Percentiles rank a stretch among this genome's conserved stretches.
Conservation (phyloP, 2,113 vertebrate species). For the Azemiops feae region DNA sequence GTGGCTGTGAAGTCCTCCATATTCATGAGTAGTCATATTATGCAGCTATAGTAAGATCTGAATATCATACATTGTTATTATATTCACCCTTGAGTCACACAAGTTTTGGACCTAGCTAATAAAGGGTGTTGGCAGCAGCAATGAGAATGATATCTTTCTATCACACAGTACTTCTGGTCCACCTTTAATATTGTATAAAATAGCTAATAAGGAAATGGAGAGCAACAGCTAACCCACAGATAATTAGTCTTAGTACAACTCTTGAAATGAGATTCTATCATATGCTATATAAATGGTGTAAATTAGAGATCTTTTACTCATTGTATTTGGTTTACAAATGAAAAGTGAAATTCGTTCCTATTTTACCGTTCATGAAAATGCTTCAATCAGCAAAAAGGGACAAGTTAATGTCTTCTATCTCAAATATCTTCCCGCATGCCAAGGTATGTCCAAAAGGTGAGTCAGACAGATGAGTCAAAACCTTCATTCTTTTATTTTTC, state of each 20-base stretch:
- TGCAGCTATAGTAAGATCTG: not conserved
- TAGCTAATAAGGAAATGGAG: constrained; percentile 1
- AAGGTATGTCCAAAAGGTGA: not conserved
- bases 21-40: not conserved
- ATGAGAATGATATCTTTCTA: not conserved
- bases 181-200: not conserved
- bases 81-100: not conserved
- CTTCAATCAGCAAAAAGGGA: not conserved
- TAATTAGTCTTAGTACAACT: not conserved
- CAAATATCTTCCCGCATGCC: not conserved
- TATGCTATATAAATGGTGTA: not conserved
- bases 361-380: not conserved
- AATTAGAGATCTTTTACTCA: not conserved
- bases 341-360: not conserved
- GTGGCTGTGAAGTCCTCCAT: not conserved
- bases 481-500: not conserved
- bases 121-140: not conserved
- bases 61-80: not conserved
- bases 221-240: not conserved
- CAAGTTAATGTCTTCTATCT: not conserved
- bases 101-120: not conserved
- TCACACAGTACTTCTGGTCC: not conserved
- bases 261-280: not conserved
- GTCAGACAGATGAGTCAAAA: not conserved
- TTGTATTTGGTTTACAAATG: not conserved